Conservation (phyloP, 2,888 invertebrate genomes). For the Cephonodes hylas region DNA sequence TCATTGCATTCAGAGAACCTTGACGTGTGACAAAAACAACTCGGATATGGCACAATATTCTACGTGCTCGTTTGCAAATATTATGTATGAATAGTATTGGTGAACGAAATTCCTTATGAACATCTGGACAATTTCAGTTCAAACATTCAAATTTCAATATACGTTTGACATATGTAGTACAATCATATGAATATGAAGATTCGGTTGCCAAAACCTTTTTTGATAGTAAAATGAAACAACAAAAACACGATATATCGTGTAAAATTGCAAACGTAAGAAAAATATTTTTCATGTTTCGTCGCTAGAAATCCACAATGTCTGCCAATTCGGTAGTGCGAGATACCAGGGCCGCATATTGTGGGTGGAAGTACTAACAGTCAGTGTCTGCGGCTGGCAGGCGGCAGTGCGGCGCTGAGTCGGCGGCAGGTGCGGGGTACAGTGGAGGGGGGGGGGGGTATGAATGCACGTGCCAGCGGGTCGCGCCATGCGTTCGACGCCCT, state of each 20-base stretch:
- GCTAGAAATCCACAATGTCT: slow-evolving; percentile 68
- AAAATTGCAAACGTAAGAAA: background rate
- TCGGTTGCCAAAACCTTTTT: background rate
- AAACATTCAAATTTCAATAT: background rate
- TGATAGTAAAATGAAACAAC: background rate
- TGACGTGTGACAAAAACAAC: slow-evolving; percentile 28
- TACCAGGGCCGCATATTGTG: slow-evolving; percentile 62
- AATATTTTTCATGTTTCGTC: slow-evolving; percentile 9
- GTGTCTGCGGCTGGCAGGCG: slow-evolving; percentile 35
- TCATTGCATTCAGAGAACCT: slow-evolving; percentile 25
- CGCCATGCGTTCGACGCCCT: slow-evolving; percentile 66
- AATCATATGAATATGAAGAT: background rate
- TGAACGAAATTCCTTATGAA: background rate
- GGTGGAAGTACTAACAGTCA: slow-evolving; percentile 52
- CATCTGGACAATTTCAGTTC: background rate
- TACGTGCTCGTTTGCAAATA: background rate
- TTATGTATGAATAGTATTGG: background rate
- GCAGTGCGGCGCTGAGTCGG: slow-evolving; percentile 15
- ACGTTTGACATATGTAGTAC: background rate
- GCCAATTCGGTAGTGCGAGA: slow-evolving; percentile 65
- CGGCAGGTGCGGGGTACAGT: background rate
- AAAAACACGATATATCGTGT: background rate
- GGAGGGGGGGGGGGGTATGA: slow-evolving; percentile 36
- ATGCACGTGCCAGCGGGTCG: slow-evolving; percentile 74
- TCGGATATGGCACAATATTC: slow-evolving; percentile 6